Evolutionary conservation across 2,113 vertebrate species (phyloP).

Genomic region (Dolichotis patagonum): DNA sequence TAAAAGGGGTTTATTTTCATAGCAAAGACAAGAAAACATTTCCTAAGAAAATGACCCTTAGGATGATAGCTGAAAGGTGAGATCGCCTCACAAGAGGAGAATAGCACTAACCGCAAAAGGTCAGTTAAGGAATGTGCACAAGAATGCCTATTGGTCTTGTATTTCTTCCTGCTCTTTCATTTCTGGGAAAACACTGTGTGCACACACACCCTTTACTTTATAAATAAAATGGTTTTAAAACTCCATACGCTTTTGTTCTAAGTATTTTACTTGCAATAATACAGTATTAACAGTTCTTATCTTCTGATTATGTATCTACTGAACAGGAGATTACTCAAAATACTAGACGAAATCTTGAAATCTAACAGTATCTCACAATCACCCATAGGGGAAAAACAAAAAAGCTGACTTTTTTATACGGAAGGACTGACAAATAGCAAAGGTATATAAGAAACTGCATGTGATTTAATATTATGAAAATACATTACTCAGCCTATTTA

Average conservation of each 20-base stretch:
- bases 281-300: not conserved
- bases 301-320: not conserved
- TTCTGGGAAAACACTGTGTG: not conserved
- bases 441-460: not conserved
- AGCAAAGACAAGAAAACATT: not conserved
- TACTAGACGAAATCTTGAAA: not conserved
- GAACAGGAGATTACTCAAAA: not conserved
- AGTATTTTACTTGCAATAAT: not conserved
- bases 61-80: not conserved
- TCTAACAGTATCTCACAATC: not conserved
- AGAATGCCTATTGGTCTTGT: not conserved
- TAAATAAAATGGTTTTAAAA: not conserved
- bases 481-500: not conserved
- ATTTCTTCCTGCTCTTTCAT: not conserved
- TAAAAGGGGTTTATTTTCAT: not conserved
- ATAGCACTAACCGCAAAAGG: not conserved
- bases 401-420: not conserved
- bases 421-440: not conserved
- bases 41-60: conserved; percentile 11
- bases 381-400: not conserved
- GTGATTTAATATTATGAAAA: not conserved
- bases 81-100: not conserved
- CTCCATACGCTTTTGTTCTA: not conserved
- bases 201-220: not conserved
- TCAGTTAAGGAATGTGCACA: not conserved